Percentiles rank a stretch among this genome's conserved stretches.
Evolutionary conservation across 2,113 vertebrate genomes (phyloP).

Genomic region (Heptranchias perlo): DNA sequence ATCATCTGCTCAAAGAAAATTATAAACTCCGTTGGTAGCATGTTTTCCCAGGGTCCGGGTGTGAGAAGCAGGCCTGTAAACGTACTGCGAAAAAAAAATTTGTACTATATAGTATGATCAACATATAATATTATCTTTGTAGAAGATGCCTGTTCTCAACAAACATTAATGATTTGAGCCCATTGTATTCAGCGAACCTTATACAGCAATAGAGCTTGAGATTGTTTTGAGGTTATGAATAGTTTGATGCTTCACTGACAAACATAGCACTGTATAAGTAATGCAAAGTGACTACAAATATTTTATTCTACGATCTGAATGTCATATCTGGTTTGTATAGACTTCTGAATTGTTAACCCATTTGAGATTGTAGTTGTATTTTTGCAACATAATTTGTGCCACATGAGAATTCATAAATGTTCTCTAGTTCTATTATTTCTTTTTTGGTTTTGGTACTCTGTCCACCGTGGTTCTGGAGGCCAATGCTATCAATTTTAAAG

Average conservation of each 20-base stretch:
- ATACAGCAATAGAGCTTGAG: background rate
- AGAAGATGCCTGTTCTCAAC: background rate
- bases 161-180: background rate
- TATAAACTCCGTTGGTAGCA: too few species aligned
- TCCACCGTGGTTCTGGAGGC: background rate
- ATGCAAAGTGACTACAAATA: background rate
- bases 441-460: background rate
- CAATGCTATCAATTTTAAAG: background rate
- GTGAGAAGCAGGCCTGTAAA: too few species aligned
- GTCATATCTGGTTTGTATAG: background rate
- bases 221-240: background rate
- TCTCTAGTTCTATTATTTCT: background rate
- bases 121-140: too few species aligned
- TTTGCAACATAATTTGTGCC: background rate
- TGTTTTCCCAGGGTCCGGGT: too few species aligned
- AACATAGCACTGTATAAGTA: background rate
- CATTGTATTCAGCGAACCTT: background rate
- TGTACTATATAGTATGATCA: background rate
- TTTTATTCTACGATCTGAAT: background rate
- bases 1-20: too few species aligned
- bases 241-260: background rate
- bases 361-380: background rate
- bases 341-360: background rate
- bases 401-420: background rate
- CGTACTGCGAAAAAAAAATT: background rate